Conservation (phyloP, 2,888 invertebrate genomes). For the Parnassius orleans region DNA sequence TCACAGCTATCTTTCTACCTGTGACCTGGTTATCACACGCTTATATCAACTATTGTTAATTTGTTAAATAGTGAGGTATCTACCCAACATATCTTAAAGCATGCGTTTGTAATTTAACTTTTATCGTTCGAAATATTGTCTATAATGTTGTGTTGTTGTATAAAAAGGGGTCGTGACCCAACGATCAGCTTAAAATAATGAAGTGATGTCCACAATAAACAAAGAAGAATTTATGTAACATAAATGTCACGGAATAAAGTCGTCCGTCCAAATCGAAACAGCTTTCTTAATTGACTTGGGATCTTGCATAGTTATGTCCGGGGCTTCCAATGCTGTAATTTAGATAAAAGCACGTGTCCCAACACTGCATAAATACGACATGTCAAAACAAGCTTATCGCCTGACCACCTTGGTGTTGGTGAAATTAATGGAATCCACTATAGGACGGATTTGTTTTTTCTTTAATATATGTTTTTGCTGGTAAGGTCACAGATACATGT, state of each 20-base stretch:
- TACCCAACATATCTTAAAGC: conserved; percentile 7
- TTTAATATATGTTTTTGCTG: conserved; percentile 36
- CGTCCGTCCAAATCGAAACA: conserved; percentile 34
- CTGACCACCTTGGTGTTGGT: conserved; percentile 69
- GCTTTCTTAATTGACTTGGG: conserved; percentile 60
- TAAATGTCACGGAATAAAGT: conserved; percentile 34
- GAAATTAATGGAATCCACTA: conserved; percentile 65
- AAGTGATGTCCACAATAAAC: conserved; percentile 24
- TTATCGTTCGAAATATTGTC: conserved; percentile 26
- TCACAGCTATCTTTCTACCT: background rate
- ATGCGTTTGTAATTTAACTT: conserved; percentile 24
- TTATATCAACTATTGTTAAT: conserved; percentile 15
- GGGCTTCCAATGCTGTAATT: conserved; percentile 73
- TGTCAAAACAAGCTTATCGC: conserved; percentile 70
- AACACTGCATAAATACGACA: conserved; percentile 69
- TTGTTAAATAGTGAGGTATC: conserved; percentile 11
- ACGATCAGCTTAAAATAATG: conserved; percentile 18
- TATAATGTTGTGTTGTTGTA: conserved; percentile 22
- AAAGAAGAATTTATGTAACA: conserved; percentile 25
- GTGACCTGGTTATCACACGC: conserved; percentile 5
- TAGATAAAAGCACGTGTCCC: conserved; percentile 68
- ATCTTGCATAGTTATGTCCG: conserved; percentile 55
- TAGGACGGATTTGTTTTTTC: conserved; percentile 49
- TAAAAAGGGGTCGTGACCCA: conserved; percentile 27
- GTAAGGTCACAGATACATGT: conserved; percentile 36